phyloP scores from a whole-genome alignment of 2,113 vertebrate species.

The Shinisaurus crocodilurus region DNA sequence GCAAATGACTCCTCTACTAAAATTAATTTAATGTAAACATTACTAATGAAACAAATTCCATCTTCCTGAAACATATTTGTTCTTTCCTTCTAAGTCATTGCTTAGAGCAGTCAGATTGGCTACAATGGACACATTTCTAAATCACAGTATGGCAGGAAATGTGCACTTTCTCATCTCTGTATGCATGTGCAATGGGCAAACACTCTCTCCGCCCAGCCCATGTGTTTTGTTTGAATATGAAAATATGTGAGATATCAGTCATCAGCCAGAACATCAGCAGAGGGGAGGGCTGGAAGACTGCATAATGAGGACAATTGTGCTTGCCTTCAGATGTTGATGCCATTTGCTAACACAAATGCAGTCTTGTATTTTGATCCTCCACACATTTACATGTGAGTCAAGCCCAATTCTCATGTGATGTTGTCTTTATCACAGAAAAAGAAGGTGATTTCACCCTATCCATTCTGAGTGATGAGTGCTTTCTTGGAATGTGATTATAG shows the following conservation, averaged over 20 bases:
- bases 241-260: slow-evolving; percentile 19
- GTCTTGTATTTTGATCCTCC: neutral
- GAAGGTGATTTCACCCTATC: neutral
- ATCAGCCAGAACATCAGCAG: slow-evolving; percentile 10
- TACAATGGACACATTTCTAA: slow-evolving; percentile 22
- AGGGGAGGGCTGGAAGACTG: neutral
- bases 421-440: slow-evolving; percentile 4
- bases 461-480: neutral
- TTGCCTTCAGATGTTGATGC: neutral
- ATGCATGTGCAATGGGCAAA: neutral
- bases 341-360: neutral
- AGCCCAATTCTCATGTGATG: neutral
- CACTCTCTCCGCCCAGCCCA: neutral
- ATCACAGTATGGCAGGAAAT: neutral
- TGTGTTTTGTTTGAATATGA: slow-evolving; percentile 36
- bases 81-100: neutral
- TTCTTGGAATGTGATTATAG: slow-evolving; percentile 3
- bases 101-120: neutral
- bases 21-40: neutral
- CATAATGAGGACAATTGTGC: neutral
- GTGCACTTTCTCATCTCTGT: neutral
- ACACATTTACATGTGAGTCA: neutral
- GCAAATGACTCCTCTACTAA: slow-evolving; percentile 10
- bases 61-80: neutral
- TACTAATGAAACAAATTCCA: slow-evolving; percentile 39